Evolutionary conservation across 2,888 invertebrate genomes (phyloP).

Genomic region (Eupithecia exiguata): DNA sequence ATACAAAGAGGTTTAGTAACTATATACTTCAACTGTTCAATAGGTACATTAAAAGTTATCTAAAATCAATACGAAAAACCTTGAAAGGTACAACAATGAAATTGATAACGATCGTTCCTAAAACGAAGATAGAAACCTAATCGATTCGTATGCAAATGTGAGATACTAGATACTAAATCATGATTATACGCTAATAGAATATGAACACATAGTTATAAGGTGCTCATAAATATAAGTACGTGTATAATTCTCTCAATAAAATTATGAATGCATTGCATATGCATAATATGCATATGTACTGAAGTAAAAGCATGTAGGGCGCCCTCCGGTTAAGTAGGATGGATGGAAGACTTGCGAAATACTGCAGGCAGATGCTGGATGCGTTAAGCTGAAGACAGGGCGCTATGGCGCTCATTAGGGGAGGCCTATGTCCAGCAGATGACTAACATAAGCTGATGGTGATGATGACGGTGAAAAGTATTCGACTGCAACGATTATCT

Average conservation of each 20-base stretch:
- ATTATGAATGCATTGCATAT: no score
- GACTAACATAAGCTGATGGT: no score
- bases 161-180: slow-evolving; percentile 36
- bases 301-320: no score
- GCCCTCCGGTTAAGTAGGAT: no score
- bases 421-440: no score
- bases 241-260: not conserved
- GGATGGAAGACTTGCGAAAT: no score
- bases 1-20: not conserved
- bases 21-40: not conserved
- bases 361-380: no score
- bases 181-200: slow-evolving; percentile 44
- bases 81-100: slow-evolving; percentile 46
- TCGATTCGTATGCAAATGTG: slow-evolving; percentile 51
- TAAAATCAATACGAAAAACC: slow-evolving; percentile 45
- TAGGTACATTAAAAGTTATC: not conserved
- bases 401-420: no score
- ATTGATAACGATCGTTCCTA: slow-evolving; percentile 46
- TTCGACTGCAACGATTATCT: not conserved
- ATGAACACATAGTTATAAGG: slow-evolving; percentile 43
- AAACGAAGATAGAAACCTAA: slow-evolving; percentile 45
- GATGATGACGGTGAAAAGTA: no score
- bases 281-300: no score
- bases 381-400: no score
- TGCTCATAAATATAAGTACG: not conserved